phyloP scores from a whole-genome alignment of 1,140 invertebrate genomes.

The Lordiphosa stackelbergi region DNA sequence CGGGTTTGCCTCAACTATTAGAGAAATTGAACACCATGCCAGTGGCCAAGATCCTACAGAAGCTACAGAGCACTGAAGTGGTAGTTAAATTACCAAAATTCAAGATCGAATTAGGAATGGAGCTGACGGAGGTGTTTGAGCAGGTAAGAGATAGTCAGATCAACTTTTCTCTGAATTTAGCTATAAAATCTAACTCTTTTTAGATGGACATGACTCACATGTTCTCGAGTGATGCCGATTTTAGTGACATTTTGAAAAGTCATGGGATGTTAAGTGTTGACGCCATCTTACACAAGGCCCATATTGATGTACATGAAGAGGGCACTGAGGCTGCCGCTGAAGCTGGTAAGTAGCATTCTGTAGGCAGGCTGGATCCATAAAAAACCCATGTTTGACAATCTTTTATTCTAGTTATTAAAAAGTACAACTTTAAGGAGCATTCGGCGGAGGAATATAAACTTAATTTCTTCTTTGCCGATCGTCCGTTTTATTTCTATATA shows the following conservation, averaged over 20 bases:
- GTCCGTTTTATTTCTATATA: conserved; percentile 5
- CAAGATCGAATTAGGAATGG: conserved; percentile 79
- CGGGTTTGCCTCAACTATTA: conserved; percentile 78
- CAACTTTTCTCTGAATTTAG: too few relatives aligned
- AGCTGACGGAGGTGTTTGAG: conserved; percentile 78
- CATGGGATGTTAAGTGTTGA: conserved; percentile 78
- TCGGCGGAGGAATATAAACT: conserved; percentile 10
- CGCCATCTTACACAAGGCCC: conserved; percentile 79
- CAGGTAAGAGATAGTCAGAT: conserved; percentile 69
- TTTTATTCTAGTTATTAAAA: not conserved
- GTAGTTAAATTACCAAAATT: conserved; percentile 81
- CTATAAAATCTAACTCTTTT: not conserved
- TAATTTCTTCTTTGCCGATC: conserved; percentile 5
- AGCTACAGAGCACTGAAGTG: conserved; percentile 71
- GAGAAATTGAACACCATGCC: conserved; percentile 76
- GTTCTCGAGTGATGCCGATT: conserved; percentile 81
- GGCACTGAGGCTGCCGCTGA: conserved; percentile 80
- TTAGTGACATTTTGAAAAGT: conserved; percentile 80
- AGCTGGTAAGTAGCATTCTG: conserved; percentile 59
- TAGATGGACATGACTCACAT: conserved; percentile 81
- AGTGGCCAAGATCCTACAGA: conserved; percentile 57
- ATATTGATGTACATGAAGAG: conserved; percentile 80
- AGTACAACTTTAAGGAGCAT: too few relatives aligned
- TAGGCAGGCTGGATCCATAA: too few relatives aligned
- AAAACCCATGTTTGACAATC: too few relatives aligned